These are phyloP conservation scores for Eupithecia subumbrata DNA, from an alignment of 2,888 invertebrate genomes.

Conservation along the genomic window DNA sequence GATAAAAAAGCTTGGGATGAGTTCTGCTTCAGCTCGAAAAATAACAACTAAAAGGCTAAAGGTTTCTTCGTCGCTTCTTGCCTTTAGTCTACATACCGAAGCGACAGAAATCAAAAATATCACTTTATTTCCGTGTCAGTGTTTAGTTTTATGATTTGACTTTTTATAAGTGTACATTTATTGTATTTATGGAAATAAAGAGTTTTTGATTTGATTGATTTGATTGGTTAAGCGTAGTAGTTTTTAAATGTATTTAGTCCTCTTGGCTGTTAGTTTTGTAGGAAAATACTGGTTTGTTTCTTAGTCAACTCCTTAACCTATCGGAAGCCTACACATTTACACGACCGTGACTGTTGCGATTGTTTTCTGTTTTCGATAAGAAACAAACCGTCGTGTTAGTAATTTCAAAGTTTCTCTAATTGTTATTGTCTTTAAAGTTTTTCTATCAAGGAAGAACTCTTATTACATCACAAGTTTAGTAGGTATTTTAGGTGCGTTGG, in stretches of 20 bases:
- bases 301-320: not conserved
- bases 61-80: no score
- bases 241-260: not conserved
- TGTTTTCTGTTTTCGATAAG: conserved; percentile 13
- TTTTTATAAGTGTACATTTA: no score
- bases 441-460: conserved; percentile 7
- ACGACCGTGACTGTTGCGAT: conserved; percentile 5
- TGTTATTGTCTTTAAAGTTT: conserved; percentile 9
- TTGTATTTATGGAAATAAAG: no score
- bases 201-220: no score
- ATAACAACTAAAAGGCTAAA: no score
- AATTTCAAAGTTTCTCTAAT: conserved; percentile 9
- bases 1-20: no score
- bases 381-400: conserved; percentile 5
- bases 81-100: no score
- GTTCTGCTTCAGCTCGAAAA: no score
- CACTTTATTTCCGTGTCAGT: no score
- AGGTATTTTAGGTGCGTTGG: not conserved
- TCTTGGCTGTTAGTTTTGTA: not conserved
- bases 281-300: not conserved
- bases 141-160: no score
- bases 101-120: no score
- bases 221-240: not conserved
- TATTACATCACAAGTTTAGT: not conserved
- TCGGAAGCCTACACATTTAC: not conserved